Conservation (phyloP, 1,140 invertebrate genomes). For the Neoseiulus cucumeris region DNA sequence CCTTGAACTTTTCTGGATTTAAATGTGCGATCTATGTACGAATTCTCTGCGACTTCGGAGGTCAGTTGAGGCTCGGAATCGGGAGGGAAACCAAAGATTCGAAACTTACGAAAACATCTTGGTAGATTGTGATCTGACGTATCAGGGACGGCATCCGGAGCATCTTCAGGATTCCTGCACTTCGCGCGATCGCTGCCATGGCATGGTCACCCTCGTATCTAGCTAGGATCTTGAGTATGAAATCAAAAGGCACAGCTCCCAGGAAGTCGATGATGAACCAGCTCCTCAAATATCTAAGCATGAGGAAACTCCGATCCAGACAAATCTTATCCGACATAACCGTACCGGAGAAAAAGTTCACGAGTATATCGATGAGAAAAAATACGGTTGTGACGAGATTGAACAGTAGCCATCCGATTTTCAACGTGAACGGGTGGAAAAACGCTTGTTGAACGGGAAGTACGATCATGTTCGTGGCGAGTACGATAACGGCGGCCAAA, state of each 20-base stretch:
- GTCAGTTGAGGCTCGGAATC: too few species aligned
- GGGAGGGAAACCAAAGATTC: background rate
- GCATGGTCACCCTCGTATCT: background rate
- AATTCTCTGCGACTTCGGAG: background rate
- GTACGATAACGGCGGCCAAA: background rate
- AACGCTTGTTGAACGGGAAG: background rate
- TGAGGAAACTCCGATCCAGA: background rate
- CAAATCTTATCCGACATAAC: background rate
- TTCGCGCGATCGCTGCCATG: background rate
- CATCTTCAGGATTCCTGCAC: background rate
- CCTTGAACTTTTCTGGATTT: too few species aligned
- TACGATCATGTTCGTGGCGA: background rate
- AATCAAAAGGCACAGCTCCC: background rate
- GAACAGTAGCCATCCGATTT: background rate
- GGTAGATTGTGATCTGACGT: background rate
- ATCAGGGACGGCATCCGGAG: background rate
- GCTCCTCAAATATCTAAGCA: background rate
- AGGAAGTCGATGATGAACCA: constrained; percentile 1
- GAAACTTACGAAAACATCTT: background rate
- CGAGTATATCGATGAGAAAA: background rate
- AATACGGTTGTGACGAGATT: background rate
- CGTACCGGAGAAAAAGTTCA: background rate
- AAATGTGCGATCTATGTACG: too few species aligned
- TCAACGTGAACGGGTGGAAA: background rate
- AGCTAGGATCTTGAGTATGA: background rate